Evolutionary conservation across 2,888 invertebrate genomes (phyloP), one percentile per base, ranked within the genome.

Genomic region (Ligdia adustata): DNA sequence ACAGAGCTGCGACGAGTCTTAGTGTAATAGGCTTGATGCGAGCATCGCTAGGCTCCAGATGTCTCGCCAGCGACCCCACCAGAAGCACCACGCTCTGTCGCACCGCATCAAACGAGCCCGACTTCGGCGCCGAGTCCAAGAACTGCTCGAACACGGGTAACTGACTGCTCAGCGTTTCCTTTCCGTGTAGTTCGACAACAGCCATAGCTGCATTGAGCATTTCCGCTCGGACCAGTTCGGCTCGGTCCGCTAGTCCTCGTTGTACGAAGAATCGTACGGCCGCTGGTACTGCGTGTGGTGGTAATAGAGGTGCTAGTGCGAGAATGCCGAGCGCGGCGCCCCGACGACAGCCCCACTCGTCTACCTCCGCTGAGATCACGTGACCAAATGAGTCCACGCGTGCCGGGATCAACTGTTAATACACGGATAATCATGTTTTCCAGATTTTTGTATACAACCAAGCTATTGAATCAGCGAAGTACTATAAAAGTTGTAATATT

Each of bases 31-130:
- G 98, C 72, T 96, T 95, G 63, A 99, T 95, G 69, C 97, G 92
- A 2, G 94, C 92, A 86, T 99, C 98, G 55, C 94, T 94, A 54
- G 96, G 96, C 64, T 96, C 97, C 68, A 99, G 92, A 92, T 99
- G 98, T 28, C 97, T 93, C n/a, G 99, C 99, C 62, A 99, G 91
- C 0, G 97, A 97, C 2, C 99, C 99, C 95, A 99, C 98, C 42
- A 99, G 91, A 74, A 99, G 96, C 41, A 99, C 98, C 41, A 99
- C 98, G 52, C 98, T 96, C 81, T 99, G 98, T 11, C 99, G 94
- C 39, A 98, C 97, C 7, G 96, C 95, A 86, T 99, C 99, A 76
- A 93, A 97, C 49, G 94, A 94, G 20, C 96, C 95, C 0, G 96
- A 96, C 75, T 97, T 96, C 0, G 98, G 98, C 1, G 98, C 97